Conservation (phyloP, 1,140 invertebrate species). For the Diachasmimorpha longicaudata region DNA sequence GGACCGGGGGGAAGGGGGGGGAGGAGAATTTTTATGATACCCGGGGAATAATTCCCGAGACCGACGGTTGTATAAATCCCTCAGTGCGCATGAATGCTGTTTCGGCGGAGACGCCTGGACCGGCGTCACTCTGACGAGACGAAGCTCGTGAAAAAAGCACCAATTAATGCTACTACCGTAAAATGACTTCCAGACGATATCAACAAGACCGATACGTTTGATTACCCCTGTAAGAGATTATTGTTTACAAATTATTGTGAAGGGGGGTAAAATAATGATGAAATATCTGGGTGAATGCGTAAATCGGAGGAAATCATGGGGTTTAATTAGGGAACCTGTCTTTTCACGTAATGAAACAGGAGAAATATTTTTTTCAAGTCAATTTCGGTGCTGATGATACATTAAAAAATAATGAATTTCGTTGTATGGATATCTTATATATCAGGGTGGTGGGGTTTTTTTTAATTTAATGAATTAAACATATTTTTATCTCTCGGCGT, state of each 20-base stretch:
- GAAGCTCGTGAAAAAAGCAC: background rate
- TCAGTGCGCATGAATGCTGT: background rate
- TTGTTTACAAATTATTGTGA: background rate
- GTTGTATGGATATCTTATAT: background rate
- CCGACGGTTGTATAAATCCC: background rate
- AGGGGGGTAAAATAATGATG: background rate
- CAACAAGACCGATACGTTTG: background rate
- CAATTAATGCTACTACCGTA: background rate
- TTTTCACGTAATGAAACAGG: background rate
- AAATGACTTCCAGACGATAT: conserved; percentile 13
- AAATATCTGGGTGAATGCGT: background rate
- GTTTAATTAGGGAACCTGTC: background rate
- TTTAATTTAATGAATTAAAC: conserved; percentile 1
- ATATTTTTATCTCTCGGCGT: background rate
- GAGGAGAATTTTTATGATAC: background rate
- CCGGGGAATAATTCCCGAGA: background rate
- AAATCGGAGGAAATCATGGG: background rate
- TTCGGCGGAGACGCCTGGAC: conserved; percentile 3
- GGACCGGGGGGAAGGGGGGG: background rate
- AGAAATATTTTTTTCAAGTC: background rate
- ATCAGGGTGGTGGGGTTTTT: background rate
- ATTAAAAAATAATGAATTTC: background rate
- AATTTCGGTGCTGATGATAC: background rate
- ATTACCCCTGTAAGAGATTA: background rate
- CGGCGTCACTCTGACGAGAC: conserved; percentile 27